Evolutionary conservation across 1,140 invertebrate genomes (phyloP).

Genomic region (Telenomus remus): DNA sequence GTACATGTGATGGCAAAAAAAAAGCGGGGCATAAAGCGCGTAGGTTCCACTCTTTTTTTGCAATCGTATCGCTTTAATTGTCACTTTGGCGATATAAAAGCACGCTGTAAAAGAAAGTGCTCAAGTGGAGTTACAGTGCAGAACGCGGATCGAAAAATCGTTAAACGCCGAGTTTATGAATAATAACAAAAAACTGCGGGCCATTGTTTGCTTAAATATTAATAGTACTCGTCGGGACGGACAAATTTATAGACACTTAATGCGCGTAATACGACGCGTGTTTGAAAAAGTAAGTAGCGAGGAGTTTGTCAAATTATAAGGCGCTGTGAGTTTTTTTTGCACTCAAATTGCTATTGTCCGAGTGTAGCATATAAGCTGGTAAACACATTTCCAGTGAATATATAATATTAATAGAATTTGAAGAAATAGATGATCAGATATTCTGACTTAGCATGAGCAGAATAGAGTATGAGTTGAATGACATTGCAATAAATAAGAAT

Average conservation of each 20-base stretch:
- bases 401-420: too few species aligned
- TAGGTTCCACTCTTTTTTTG: conserved; percentile 4
- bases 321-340: conserved; percentile 24
- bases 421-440: too few species aligned
- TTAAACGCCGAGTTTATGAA: conserved; percentile 53
- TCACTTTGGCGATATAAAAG: conserved; percentile 51
- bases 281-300: conserved; percentile 28
- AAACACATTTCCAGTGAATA: too few species aligned
- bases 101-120: conserved; percentile 51
- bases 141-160: conserved; percentile 45
- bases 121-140: conserved; percentile 46
- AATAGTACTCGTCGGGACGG: conserved; percentile 40
- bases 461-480: too few species aligned
- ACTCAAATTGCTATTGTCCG: conserved; percentile 10
- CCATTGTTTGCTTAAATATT: conserved; percentile 53
- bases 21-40: conserved; percentile 22
- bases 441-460: too few species aligned
- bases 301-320: conserved; percentile 23
- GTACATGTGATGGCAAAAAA: conserved; percentile 36
- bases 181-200: conserved; percentile 40
- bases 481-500: too few species aligned
- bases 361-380: conserved; percentile 6
- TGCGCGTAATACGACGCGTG: conserved; percentile 31
- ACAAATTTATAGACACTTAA: conserved; percentile 51
- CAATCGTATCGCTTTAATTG: conserved; percentile 44